These are phyloP conservation scores for Takifugu rubripes DNA, from an alignment of 2,797 vertebrate species.

Conservation along the genomic window DNA sequence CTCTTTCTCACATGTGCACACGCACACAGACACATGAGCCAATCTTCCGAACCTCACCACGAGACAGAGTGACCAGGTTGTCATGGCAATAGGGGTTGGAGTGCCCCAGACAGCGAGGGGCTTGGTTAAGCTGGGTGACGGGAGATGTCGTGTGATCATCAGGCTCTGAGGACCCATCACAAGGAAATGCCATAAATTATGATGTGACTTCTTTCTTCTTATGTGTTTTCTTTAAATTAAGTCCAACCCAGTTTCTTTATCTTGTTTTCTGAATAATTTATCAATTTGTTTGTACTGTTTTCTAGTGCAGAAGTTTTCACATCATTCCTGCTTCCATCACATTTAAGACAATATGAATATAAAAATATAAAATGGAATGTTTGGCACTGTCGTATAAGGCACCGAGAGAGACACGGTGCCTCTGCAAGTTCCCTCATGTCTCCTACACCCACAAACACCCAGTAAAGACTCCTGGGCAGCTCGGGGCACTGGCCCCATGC, in stretches of 20 bases:
- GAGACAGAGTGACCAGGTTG: slow-evolving; percentile 43
- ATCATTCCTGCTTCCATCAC: not conserved
- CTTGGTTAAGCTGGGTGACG: slow-evolving; percentile 30
- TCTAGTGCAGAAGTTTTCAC: too few relatives aligned
- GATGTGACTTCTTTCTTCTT: not conserved
- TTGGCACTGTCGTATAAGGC: not conserved
- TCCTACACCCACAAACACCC: slow-evolving; percentile 1
- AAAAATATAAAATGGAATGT: too few relatives aligned
- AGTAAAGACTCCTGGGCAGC: slow-evolving; percentile 42
- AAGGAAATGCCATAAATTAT: not conserved
- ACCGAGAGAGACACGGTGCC: not conserved
- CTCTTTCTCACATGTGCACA: slow-evolving; percentile 21
- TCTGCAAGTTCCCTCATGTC: not conserved
- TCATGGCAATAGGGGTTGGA: slow-evolving; percentile 36
- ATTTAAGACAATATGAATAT: not conserved
- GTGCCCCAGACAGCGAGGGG: slow-evolving; percentile 38
- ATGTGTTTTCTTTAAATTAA: not conserved
- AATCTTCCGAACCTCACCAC: slow-evolving; percentile 3
- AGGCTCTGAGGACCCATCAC: slow-evolving; percentile 16
- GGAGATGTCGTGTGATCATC: slow-evolving; percentile 38
- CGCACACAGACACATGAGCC: slow-evolving; percentile 10
- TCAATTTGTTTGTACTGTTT: too few relatives aligned
- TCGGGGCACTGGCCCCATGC: slow-evolving; percentile 64
- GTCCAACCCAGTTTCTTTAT: too few relatives aligned
- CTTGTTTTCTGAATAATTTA: too few relatives aligned